Conservation (phyloP, 2,113 vertebrate species). For the Proteles cristata region DNA sequence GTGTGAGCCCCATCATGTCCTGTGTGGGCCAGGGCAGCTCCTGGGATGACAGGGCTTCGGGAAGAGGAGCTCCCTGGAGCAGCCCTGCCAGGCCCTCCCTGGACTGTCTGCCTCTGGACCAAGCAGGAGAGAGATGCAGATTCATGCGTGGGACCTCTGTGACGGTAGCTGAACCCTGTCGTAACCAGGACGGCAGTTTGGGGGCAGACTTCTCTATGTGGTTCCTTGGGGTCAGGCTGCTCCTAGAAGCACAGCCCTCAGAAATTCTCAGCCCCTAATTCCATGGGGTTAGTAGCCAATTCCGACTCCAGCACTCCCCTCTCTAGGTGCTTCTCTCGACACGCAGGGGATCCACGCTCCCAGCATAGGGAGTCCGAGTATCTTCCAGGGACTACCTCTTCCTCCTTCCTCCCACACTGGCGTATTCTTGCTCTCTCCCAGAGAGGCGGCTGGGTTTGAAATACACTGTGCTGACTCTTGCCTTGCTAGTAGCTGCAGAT, state of each 20-base stretch:
- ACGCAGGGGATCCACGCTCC: neutral
- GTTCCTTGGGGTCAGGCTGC: neutral
- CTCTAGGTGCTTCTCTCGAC: neutral
- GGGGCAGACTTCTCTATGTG: neutral
- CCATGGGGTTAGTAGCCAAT: neutral
- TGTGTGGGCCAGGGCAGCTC: fast-evolving
- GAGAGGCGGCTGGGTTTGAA: neutral
- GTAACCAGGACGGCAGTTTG: too few species aligned
- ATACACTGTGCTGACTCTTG: neutral
- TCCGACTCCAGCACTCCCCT: neutral
- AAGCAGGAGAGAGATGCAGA: too few species aligned
- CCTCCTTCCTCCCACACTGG: neutral
- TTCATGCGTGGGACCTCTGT: neutral
- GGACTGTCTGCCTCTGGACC: neutral
- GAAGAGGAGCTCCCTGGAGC: neutral
- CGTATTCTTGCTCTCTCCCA: neutral
- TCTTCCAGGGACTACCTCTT: neutral
- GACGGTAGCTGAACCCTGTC: neutral
- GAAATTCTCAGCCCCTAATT: neutral
- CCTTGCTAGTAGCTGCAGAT: neutral
- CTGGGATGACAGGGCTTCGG: neutral
- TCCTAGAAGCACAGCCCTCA: neutral
- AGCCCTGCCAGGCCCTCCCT: neutral
- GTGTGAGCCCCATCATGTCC: neutral
- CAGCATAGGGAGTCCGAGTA: fast-evolving